Percentiles rank a stretch among this genome's conserved stretches.
These are phyloP conservation scores for Cordylochernes scorpioides DNA, from an alignment of 2,888 invertebrate genomes.

Conservation along the genomic window DNA sequence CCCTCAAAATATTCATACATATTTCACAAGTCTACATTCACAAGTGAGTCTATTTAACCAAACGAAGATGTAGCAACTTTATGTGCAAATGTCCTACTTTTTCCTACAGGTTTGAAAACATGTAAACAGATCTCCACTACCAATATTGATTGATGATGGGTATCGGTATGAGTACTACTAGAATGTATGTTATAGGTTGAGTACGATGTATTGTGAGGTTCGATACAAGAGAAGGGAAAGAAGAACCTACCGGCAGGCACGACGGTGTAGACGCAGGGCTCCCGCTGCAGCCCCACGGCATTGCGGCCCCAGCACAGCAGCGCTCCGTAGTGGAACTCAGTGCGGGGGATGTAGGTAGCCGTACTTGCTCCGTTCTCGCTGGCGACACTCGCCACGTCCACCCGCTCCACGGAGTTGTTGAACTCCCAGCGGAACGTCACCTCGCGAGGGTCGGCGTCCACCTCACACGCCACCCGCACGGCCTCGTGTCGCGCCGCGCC, in stretches of 20 bases:
- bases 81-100: no score
- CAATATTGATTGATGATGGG: no score
- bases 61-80: no score
- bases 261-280: constrained; percentile 16
- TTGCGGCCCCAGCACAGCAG: constrained; percentile 16
- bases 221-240: no score
- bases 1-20: no score
- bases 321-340: constrained; percentile 16
- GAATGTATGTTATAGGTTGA: no score
- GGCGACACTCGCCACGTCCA: constrained; percentile 9
- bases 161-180: no score
- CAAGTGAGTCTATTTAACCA: no score
- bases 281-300: constrained; percentile 14
- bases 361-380: constrained; percentile 8
- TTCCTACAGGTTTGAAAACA: no score
- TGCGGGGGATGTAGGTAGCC: constrained; percentile 15
- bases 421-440: constrained; percentile 76
- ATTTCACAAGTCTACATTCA: no score
- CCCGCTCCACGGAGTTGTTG: constrained; percentile 33
- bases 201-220: no score
- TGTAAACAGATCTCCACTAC: no score
- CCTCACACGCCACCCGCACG: constrained; percentile 13
- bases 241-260: constrained; percentile 16
- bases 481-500: constrained; percentile 15
- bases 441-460: constrained; percentile 15